Evolutionary conservation across 2,797 vertebrate species (phyloP).

Genomic region (Anabas testudineus): DNA sequence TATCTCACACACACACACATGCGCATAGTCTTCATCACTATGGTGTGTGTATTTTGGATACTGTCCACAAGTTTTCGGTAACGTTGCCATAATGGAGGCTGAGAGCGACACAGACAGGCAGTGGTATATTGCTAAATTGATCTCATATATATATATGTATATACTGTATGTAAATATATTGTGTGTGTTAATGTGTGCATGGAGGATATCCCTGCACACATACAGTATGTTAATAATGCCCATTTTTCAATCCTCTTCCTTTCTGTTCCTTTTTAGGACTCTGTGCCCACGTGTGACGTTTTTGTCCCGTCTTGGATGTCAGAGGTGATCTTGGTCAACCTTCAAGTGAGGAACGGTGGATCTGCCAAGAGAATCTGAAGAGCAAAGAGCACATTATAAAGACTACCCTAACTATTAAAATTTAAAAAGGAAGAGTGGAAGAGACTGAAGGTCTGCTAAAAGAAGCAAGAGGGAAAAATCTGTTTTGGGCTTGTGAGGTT

Average conservation of each 20-base stretch:
- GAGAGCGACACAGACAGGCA: conserved; percentile 67
- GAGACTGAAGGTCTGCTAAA: conserved; percentile 7
- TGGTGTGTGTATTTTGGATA: conserved; percentile 49
- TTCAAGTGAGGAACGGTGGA: conserved; percentile 15
- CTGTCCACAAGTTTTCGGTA: conserved; percentile 51
- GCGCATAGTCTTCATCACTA: conserved; percentile 27
- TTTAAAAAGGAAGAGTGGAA: conserved; percentile 9
- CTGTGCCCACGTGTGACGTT: conserved; percentile 52
- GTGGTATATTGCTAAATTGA: conserved; percentile 66
- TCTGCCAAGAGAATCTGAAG: conserved; percentile 12
- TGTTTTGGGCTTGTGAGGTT: conserved; percentile 4
- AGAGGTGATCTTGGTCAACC: conserved; percentile 58
- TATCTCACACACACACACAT: conserved; percentile 46
- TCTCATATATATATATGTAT: conserved; percentile 39
- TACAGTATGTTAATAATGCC: conserved; percentile 17
- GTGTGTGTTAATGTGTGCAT: conserved; percentile 30
- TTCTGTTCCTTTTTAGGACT: conserved; percentile 69
- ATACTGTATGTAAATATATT: too few relatives aligned
- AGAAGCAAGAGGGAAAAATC: conserved; percentile 13
- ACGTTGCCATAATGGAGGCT: conserved; percentile 63
- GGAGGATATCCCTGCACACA: conserved; percentile 41
- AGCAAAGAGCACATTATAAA: conserved; percentile 13
- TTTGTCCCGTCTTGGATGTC: conserved; percentile 53
- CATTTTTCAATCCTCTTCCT: conserved; percentile 51
- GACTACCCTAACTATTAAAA: conserved; percentile 8